Conservation (phyloP, 2,797 vertebrate species). For the Limosa lapponica region DNA sequence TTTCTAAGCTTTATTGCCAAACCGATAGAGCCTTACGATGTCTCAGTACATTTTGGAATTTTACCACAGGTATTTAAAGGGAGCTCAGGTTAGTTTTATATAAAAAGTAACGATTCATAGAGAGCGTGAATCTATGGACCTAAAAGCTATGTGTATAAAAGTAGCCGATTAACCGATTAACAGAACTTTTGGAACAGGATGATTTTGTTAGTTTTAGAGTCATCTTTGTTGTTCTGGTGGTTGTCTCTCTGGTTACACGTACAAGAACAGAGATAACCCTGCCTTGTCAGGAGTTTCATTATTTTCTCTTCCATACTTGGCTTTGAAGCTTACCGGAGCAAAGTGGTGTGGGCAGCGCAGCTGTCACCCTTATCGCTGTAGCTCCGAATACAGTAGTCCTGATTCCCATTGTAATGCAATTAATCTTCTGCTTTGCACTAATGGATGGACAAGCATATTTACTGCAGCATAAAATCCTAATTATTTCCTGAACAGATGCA, state of each 20-base stretch:
- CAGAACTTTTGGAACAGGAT: neutral
- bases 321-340: conserved; percentile 73
- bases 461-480: conserved; percentile 81
- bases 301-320: conserved; percentile 72
- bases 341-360: conserved; percentile 71
- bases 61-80: neutral
- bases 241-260: neutral
- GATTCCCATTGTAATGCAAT: conserved; percentile 81
- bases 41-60: neutral
- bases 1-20: conserved; percentile 5
- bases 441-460: conserved; percentile 83
- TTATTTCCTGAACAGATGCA: conserved; percentile 82
- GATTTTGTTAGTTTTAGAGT: neutral
- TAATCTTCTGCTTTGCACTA: conserved; percentile 81
- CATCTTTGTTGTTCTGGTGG: neutral
- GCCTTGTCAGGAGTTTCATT: conserved; percentile 68
- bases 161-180: neutral
- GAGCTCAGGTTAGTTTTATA: neutral
- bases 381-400: conserved; percentile 35
- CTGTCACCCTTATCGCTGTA: conserved; percentile 66
- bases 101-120: neutral
- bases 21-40: neutral
- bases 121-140: neutral
- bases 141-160: neutral
- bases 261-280: neutral